Percentiles rank a stretch among this genome's conserved stretches.
Conservation (phyloP, 1,140 invertebrate genomes). For the Drosophila kurseongensis region DNA sequence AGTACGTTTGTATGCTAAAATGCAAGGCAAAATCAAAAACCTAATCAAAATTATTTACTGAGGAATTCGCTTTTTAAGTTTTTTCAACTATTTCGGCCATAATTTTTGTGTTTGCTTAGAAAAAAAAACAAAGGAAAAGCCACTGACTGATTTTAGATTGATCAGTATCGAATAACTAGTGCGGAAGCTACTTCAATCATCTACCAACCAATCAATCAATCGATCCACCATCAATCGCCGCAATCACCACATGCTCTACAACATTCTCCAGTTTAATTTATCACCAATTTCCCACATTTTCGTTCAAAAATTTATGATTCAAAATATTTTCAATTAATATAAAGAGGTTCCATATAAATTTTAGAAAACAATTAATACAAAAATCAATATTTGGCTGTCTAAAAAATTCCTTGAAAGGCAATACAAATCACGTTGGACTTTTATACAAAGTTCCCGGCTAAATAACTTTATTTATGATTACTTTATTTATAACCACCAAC, state of each 20-base stretch:
- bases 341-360: neutral
- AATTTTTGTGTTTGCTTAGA: conserved; percentile 38
- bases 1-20: conserved; percentile 68
- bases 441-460: no score
- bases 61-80: conserved; percentile 38
- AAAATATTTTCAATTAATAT: neutral
- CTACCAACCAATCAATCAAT: conserved; percentile 15
- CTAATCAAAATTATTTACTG: conserved; percentile 29
- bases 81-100: conserved; percentile 64
- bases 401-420: no score
- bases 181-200: conserved; percentile 31
- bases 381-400: no score
- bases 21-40: conserved; percentile 40
- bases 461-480: no score
- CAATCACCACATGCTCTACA: conserved; percentile 12
- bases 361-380: neutral
- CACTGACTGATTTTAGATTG: conserved; percentile 84
- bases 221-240: conserved; percentile 8
- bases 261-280: conserved; percentile 2
- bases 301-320: neutral
- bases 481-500: no score
- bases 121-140: conserved; percentile 6
- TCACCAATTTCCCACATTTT: neutral
- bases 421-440: no score
- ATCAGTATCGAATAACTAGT: conserved; percentile 84